Evolutionary conservation across 2,797 vertebrate genomes (phyloP).

Genomic region (Peromyscus attwateri): DNA sequence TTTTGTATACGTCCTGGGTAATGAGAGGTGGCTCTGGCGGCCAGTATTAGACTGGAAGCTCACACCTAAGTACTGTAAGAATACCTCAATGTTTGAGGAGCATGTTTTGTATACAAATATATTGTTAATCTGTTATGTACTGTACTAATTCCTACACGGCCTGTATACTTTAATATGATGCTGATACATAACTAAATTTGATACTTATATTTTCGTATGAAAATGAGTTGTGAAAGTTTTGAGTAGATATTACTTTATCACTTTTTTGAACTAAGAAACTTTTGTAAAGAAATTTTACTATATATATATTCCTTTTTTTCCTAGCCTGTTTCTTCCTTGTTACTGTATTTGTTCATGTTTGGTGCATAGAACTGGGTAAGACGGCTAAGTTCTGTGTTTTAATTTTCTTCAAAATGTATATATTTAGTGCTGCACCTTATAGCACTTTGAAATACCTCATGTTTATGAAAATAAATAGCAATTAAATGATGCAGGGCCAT

Average conservation of each 20-base stretch:
- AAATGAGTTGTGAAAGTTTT: slow-evolving; percentile 99
- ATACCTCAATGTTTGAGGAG: slow-evolving; percentile 98
- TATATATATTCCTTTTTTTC: slow-evolving; percentile 96
- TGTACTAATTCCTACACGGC: slow-evolving; percentile 99
- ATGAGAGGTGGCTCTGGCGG: slow-evolving; percentile 93
- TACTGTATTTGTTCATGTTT: slow-evolving; percentile 99
- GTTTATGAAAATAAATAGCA: slow-evolving; percentile 99
- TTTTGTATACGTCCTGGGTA: slow-evolving; percentile 95
- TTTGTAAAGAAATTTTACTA: slow-evolving; percentile 99
- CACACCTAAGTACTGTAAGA: slow-evolving; percentile 99
- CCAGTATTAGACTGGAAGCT: slow-evolving; percentile 99
- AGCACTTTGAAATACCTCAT: slow-evolving; percentile 99
- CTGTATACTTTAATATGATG: slow-evolving; percentile 99
- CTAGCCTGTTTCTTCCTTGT: slow-evolving; percentile 94
- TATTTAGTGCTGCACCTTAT: slow-evolving; percentile 99
- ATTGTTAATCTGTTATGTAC: slow-evolving; percentile 95
- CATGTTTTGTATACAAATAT: slow-evolving; percentile 98
- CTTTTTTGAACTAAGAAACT: slow-evolving; percentile 95
- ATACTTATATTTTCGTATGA: slow-evolving; percentile 99
- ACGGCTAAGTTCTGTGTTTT: slow-evolving; percentile 92
- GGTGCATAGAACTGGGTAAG: slow-evolving; percentile 99
- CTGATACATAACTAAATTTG: slow-evolving; percentile 99
- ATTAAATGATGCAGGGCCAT: slow-evolving; percentile 86
- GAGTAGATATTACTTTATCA: slow-evolving; percentile 99
- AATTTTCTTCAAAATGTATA: slow-evolving; percentile 96